These are phyloP conservation scores for Blera fallax DNA, from an alignment of 2,888 invertebrate genomes.

Conservation along the genomic window DNA sequence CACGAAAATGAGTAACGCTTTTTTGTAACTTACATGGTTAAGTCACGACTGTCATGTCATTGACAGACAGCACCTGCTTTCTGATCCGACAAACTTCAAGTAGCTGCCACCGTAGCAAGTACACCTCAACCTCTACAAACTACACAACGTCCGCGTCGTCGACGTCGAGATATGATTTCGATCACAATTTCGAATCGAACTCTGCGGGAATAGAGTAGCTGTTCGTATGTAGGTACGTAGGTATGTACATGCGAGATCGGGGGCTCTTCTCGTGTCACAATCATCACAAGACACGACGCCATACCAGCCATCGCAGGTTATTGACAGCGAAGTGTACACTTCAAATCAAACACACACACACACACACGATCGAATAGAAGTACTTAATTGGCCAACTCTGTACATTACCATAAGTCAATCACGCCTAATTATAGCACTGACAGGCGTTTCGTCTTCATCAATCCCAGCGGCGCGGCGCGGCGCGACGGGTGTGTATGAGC, in stretches of 20 bases:
- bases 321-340: conserved; percentile 56
- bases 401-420: conserved; percentile 71
- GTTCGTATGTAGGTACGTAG: conserved; percentile 13
- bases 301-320: conserved; percentile 47
- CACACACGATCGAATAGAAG: background rate
- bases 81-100: conserved; percentile 61
- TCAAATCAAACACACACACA: conserved; percentile 23
- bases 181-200: conserved; percentile 49
- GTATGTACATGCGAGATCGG: conserved; percentile 30
- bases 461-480: background rate
- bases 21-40: conserved; percentile 51
- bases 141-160: conserved; percentile 45
- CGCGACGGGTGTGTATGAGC: background rate
- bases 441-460: conserved; percentile 72
- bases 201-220: too few relatives aligned
- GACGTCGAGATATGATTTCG: conserved; percentile 70
- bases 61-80: conserved; percentile 72
- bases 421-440: conserved; percentile 70
- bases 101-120: conserved; percentile 51
- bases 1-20: conserved; percentile 64
- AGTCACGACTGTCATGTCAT: conserved; percentile 72
- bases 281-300: conserved; percentile 58
- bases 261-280: conserved; percentile 69
- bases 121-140: conserved; percentile 32
- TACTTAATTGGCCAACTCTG: conserved; percentile 68